Conservation (phyloP, 2,797 vertebrate species). For the Premnoplex brunnescens region DNA sequence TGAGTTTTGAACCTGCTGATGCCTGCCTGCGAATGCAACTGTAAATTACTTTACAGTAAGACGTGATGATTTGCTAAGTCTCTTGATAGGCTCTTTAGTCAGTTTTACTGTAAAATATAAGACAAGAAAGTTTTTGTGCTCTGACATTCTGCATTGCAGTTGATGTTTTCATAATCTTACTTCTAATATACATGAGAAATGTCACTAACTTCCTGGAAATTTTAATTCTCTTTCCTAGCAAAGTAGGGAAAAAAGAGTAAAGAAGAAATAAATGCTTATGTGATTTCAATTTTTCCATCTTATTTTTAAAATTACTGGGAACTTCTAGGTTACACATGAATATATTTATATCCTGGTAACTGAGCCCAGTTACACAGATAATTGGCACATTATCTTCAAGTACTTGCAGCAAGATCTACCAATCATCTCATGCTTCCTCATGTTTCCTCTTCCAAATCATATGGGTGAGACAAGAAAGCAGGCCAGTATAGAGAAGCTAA, state of each 20-base stretch:
- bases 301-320: background rate
- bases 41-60: constrained; percentile 83
- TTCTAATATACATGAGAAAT: background rate
- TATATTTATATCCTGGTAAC: background rate
- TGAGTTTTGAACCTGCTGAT: constrained; percentile 76
- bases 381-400: background rate
- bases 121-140: constrained; percentile 62
- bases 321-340: background rate
- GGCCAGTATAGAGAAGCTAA: background rate
- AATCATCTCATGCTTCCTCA: background rate
- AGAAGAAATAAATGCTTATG: background rate
- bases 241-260: background rate
- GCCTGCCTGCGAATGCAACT: constrained; percentile 73
- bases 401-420: background rate
- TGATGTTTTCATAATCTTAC: constrained; percentile 8
- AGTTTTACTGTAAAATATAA: constrained; percentile 82
- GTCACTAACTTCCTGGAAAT: background rate
- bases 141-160: background rate
- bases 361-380: background rate
- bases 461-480: background rate
- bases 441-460: background rate
- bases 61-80: constrained; percentile 80
- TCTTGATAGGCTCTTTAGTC: constrained; percentile 77
- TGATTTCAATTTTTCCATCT: background rate
- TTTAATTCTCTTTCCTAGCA: background rate